Conservation (phyloP, 2,113 vertebrate species). For the Ancistrus triradiatus region DNA sequence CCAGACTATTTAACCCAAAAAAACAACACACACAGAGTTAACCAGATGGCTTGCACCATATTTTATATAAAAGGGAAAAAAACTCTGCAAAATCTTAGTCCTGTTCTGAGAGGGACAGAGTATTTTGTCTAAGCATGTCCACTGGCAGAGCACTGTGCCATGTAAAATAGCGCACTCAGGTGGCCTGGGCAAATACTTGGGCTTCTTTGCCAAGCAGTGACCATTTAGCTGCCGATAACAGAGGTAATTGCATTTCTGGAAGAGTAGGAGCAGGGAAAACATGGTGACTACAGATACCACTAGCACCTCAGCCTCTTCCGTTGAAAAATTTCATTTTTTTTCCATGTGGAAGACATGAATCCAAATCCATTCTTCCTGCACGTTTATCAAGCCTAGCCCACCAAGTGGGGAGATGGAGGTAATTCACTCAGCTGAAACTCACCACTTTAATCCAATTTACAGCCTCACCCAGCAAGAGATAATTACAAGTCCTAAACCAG, state of each 20-base stretch:
- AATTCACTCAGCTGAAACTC: constrained; percentile 85
- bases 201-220: constrained; percentile 63
- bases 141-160: constrained; percentile 31
- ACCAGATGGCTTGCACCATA: neutral
- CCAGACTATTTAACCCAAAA: too few relatives aligned
- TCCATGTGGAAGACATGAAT: constrained; percentile 88
- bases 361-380: constrained; percentile 86
- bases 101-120: neutral
- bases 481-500: constrained; percentile 91
- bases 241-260: constrained; percentile 87
- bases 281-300: constrained; percentile 79
- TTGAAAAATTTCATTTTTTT: constrained; percentile 85
- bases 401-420: constrained; percentile 86
- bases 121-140: constrained; percentile 17
- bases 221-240: constrained; percentile 75
- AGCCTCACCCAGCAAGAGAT: constrained; percentile 89
- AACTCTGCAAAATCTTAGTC: neutral
- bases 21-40: too few relatives aligned
- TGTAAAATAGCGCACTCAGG: constrained; percentile 48
- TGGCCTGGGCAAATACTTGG: constrained; percentile 45
- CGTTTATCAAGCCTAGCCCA: constrained; percentile 88
- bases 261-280: constrained; percentile 87
- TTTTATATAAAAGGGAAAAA: constrained; percentile 10
- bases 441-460: constrained; percentile 96
- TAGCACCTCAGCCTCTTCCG: constrained; percentile 81